A percentile compares a stretch with the other conserved stretches of the same genome.
phyloP scores from a whole-genome alignment of 2,797 vertebrate species.

The Amblyopsis hoosieri region DNA sequence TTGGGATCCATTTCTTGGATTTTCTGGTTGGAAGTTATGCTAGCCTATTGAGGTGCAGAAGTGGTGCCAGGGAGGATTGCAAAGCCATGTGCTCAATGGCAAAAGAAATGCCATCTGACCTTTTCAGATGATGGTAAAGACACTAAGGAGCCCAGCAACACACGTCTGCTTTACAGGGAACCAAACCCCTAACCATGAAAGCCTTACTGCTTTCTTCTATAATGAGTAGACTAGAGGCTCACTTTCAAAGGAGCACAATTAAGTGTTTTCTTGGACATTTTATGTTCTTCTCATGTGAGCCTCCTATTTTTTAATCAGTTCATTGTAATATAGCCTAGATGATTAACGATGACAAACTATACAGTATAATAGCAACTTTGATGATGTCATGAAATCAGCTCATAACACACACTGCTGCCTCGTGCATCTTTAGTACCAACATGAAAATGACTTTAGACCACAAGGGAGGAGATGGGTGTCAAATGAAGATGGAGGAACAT shows the following conservation, averaged over 20 bases:
- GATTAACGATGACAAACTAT: not conserved
- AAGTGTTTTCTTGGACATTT: too few species aligned
- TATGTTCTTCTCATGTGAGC: too few species aligned
- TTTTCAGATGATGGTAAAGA: slow-evolving; percentile 4
- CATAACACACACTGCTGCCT: not conserved
- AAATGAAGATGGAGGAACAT: not conserved
- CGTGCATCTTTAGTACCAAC: not conserved
- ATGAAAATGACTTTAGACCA: slow-evolving; percentile 12
- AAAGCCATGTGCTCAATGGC: slow-evolving; percentile 9
- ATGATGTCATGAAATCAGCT: not conserved
- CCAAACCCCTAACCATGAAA: too few species aligned
- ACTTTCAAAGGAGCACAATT: too few species aligned
- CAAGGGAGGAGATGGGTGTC: slow-evolving; percentile 7
- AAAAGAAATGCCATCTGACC: not conserved
- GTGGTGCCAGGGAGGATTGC: not conserved
- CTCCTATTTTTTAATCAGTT: too few species aligned
- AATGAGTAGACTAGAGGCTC: too few species aligned
- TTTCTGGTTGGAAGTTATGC: not conserved
- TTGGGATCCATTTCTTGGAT: slow-evolving; percentile 12
- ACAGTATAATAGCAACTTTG: not conserved
- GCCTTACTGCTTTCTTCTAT: too few species aligned
- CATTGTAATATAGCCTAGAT: not conserved
- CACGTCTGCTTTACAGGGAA: too few species aligned
- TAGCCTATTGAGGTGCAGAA: not conserved
- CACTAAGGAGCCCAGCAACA: not conserved